Base-by-base conservation (phyloP, 1,140 invertebrate genomes). In the Drosophila ficusphila region DNA sequence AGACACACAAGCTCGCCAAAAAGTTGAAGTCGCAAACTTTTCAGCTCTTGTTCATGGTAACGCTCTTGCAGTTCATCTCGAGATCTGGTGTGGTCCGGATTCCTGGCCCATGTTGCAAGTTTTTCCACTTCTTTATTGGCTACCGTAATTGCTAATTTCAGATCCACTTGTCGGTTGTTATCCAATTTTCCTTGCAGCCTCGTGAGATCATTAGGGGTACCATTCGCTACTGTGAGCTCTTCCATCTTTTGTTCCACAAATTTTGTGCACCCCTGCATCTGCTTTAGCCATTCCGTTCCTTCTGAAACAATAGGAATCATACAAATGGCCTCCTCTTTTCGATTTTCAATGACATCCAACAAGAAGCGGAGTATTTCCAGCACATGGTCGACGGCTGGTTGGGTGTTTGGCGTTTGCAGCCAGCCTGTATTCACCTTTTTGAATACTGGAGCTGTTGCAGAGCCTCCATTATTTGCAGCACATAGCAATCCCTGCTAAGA, bases 281-380 rank as follows among this genome's bases (percentile, higher is more conserved):
- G n/a, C n/a, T n/a, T n/a, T n/a, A n/a, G n/a, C n/a, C n/a, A n/a
- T n/a, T n/a, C n/a, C n/a, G n/a, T n/a, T n/a, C 8, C 27, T 16
- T 27, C 27, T 34, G 21, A 16, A 27, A 41, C 21, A 33, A 41
- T 29, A 9, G 54, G 14, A 4, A 57, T 29, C 16, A 18, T 5
- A 34, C 34, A 58, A n/a, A 46, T 11, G 8, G n/a, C 5, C 8
- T 33, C 23, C 0, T 31, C 29, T 11, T 14, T 12, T 12, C 12
- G 23, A 3, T 42, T 19, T 19, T 33, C n/a, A 18, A 23, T 29
- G 25, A 70, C 51, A 27, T 83, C 74, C n/a, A 75, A 16, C 5
- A 78, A 31, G 51, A 83, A 83, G 27, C 65, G 29, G 11, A 83
- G 21, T n/a, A 83, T 21, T 14, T 53, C 44, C 3, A 78, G 8